Evolutionary conservation across 2,888 invertebrate genomes (phyloP), one percentile per base, ranked within the genome.

Genomic region (Stomorhina lunata): DNA sequence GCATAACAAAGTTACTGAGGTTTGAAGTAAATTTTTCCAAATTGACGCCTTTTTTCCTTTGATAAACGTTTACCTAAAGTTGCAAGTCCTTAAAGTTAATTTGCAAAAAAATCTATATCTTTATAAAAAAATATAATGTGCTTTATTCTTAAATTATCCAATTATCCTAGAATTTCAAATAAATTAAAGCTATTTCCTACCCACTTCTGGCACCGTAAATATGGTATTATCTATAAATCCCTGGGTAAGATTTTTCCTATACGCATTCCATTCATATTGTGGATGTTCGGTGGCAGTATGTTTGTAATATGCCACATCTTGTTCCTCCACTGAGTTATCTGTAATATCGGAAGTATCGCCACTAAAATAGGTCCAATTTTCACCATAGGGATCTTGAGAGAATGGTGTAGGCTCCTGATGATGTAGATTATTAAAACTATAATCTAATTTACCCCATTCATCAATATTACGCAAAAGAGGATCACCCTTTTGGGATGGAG

Each of bases 401-500:
- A 85, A 85, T 3, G 87, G 86, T 17, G 86, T 86, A 2, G 87
- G 85, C 2, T 79, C 69, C 15, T 86, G 84, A 61, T 84, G 72
- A 10, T 81, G 85, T 9, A 89, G 73, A 76, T 91, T 88, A 76
- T 91, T 91, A 37, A 91, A 91, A 63, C 88, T 86, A 0, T 87
- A 86, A 0, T 90, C 87, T 66, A 91, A 73, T 83, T 91, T 91
- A 37, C 90, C 91, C 87, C 90, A 91, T 84, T 89, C 87, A 85
- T 91, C 91, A 32, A 91, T 87, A 78, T 88, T 86, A 50, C 87
- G 86, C 63, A 88, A 43, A 17, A 90, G 72, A 0, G 90, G 90
- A 85, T 89, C 89, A 9, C 86, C 86, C 12, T 84, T 84, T 43
- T 86, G 86, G 7, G 84, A 84, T 25, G 20, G 68, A 2, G 59